Evolutionary conservation across 2,113 vertebrate species (phyloP), one percentile per base, ranked within the genome.

Genomic region (Notothenia rossii): DNA sequence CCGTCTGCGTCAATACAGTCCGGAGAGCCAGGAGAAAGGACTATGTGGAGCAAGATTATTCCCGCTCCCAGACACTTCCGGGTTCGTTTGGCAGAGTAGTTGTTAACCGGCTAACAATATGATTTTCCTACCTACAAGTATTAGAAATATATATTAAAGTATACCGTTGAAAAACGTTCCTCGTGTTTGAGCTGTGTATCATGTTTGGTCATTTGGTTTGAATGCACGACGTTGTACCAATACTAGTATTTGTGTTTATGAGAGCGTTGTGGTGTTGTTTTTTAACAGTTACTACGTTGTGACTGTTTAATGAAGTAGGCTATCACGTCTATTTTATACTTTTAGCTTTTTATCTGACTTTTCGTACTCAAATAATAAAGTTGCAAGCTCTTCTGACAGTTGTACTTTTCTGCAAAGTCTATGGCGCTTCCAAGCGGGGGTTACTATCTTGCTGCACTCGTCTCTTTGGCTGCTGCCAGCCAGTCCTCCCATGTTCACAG

Each of bases 1-100:
- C 81, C n/a, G 88, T 55, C 76, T 89, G 83, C 91, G 91, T 92
- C 91, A 92, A 50, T 40, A 40, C 36, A 40, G 36, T 1, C 36
- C 7, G 36, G 61, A 74, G 51, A 74, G 79, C 65, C 79, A 72
- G 46, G 61, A 67, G 20, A 87, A 84, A 86, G 1, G 10, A 74
- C 0, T 3, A 8, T 9, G 6, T 0, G 12, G 10, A 5, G 22
- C 88, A 20, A 88, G 86, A 90, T 46, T 0, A 33, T 0, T 0
- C 3, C 3, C 4, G 0, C 4, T 13, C 1, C 43, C 7, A 0
- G 0, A 0, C 1, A 46, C 59, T 71, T 72, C 70, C 51, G 22
- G 40, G 2, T 80, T 65, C 6, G 36, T 65, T 43, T 0, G 7
- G 9, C 18, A 29, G 12, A 43, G 2, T 8, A 10, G 7, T 33